Evolutionary conservation across 37 sponge, comb jelly and placozoan species (phyloP).

Genomic region (Halisarca cf. caerulea): DNA sequence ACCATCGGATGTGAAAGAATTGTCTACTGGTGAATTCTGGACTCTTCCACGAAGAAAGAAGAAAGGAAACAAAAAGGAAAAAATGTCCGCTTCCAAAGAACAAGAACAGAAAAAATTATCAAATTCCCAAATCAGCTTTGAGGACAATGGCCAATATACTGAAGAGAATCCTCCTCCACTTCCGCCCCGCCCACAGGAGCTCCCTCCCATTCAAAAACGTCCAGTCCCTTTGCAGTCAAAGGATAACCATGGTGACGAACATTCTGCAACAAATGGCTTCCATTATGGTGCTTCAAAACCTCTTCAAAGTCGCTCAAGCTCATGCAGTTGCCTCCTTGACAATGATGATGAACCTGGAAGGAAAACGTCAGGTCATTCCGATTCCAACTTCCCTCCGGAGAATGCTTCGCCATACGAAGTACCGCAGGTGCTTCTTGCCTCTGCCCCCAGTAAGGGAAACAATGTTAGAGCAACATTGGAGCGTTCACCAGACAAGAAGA

Average conservation of each 20-base stretch:
- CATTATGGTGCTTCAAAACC: not conserved
- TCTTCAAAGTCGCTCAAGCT: not conserved
- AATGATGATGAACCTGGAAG: not conserved
- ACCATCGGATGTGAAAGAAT: not conserved
- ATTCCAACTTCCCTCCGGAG: not conserved
- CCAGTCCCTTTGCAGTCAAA: not conserved
- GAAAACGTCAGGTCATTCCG: not conserved
- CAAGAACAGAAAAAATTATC: not conserved
- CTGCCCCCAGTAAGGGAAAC: not conserved
- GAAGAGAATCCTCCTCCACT: constrained; percentile 28
- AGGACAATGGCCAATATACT: constrained; percentile 16
- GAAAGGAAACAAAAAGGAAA: not conserved
- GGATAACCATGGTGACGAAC: not conserved
- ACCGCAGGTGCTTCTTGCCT: not conserved
- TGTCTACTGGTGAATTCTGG: not conserved
- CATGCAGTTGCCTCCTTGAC: not conserved
- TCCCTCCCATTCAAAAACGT: constrained; percentile 11
- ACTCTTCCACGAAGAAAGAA: constrained; percentile 10
- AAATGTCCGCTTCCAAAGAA: not conserved
- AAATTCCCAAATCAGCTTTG: not conserved
- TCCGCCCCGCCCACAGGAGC: constrained; percentile 28
- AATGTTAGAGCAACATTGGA: not conserved
- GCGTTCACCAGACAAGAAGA: not conserved
- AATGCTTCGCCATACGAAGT: constrained; percentile 28
- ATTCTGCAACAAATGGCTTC: not conserved